Evolutionary conservation across 2,888 invertebrate species (phyloP), one percentile per base, ranked within the genome.

Genomic region (Drosophila longiperda): DNA sequence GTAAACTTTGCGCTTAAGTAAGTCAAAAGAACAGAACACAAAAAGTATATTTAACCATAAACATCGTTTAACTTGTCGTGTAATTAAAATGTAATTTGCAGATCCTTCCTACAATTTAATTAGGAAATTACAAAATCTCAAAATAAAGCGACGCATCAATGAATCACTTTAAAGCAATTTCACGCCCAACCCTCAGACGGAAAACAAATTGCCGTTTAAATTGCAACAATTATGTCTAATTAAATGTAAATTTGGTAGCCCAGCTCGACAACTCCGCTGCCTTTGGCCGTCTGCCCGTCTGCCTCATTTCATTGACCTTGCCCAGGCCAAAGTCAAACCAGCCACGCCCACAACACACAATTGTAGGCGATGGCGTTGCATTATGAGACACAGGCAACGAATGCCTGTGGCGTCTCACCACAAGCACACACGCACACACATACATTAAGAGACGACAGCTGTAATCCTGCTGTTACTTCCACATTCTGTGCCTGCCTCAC

Each of bases 221-320:
- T 89, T 78, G 75, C 71, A 62, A 49, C 78, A 89, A 80, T 89
- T 87, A 83, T 83, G 72, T 75, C 78, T 84, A 87, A 84, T 84
- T 84, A 89, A 89, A 89, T 83, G 87, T 78, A 83, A 83, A 87
- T 87, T 83, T 82, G 66, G 62, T 54, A 52, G 59, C 48, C 54
- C 72, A 64, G 62, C 63, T 61, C 74, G 42, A 69, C 53, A 17
- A 45, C 15, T 66, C 62, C 69, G 48, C 58, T 34, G 52, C 15
- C 63, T 49, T 23, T 40, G 20, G 32, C 57, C 7, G 23, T 17
- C 52, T 20, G 48, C 40, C 42, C 20, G 40, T 65, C 29, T 29
- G 29, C 29, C 29, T 29, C 29, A 29, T 6, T 67, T 53, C 78
- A 75, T 78, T 78, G 80, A 80, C 78, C 80, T 78, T 80, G 54